Conservation (phyloP, 2,113 vertebrate species). For the Dromas ardeola region DNA sequence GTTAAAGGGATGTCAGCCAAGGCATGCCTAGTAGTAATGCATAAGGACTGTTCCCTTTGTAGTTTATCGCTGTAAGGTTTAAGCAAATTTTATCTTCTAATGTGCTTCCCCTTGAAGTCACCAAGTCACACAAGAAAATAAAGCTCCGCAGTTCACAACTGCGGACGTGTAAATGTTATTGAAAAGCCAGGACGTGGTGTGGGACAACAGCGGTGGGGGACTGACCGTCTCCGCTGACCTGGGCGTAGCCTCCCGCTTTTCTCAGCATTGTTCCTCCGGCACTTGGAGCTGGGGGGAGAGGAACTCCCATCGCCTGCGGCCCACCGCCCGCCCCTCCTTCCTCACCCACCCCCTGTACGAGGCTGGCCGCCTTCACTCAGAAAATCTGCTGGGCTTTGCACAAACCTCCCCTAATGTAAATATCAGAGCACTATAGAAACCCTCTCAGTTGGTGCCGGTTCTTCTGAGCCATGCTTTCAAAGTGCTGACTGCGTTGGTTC, state of each 20-base stretch:
- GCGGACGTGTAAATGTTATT: neutral
- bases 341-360: slow-evolving; percentile 1
- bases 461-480: neutral
- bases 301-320: slow-evolving; percentile 20
- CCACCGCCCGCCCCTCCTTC: slow-evolving; percentile 52
- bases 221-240: slow-evolving; percentile 17
- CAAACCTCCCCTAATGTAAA: slow-evolving; percentile 54
- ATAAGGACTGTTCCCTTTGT: neutral
- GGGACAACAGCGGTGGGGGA: neutral
- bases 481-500: slow-evolving; percentile 59
- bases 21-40: neutral
- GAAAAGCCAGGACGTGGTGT: neutral
- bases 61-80: neutral
- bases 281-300: slow-evolving; percentile 36
- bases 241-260: slow-evolving; percentile 48
- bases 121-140: neutral
- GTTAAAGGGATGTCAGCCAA: neutral
- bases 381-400: slow-evolving; percentile 63
- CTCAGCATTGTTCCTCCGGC: slow-evolving; percentile 72
- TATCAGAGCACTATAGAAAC: neutral
- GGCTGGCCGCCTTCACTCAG: slow-evolving; percentile 20
- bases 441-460: neutral
- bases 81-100: neutral
- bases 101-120: neutral
- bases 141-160: neutral